Base-by-base conservation (phyloP, 2,797 vertebrate species). In the Sebastes itinus region DNA sequence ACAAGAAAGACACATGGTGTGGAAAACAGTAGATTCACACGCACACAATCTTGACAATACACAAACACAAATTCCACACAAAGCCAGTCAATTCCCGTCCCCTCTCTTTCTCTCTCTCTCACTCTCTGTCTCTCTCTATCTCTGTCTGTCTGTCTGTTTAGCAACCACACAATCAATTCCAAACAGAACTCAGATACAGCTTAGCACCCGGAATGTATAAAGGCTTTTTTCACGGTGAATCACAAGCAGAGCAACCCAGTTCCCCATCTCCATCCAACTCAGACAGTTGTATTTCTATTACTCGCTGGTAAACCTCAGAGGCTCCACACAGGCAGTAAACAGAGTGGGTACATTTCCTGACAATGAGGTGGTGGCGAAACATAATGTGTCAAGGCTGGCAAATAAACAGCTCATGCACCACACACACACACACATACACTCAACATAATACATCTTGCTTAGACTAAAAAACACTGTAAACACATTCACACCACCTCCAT, bases 81-180 rank as follows among this genome's bases (percentile, higher is more conserved):
- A 75, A 92, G 86, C 87, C 90, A 93, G 90, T 92, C 88, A 86
- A 91, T 90, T 93, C 75, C 80, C 52, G 68, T 84, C 67, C 75
- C 30, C 69, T 38, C 66, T 54, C 78, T 74, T 58, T 73, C 54
- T 58, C 62, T 72, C 75, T n/a, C 33, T n/a, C 33, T 61, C 77
- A 0, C 58, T 73, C 54, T 46, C 65, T n/a, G n/a, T 2, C 35
- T 23, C 33, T 61, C 75, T 84, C 74, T 77, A 60, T 23, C 30
- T 61, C 84, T 80, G 35, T 38, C 84, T 80, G 85, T 92, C 90
- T 85, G 85, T 89, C 92, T 93, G 87, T 93, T 94, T 91, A 92
- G 89, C 91, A 93, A 84, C 86, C 76, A 84, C 91, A 92, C 90
- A 94, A 95, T 95, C 93, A 92, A 92, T 92, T 92, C 89, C 89